Evolutionary conservation across 2,113 vertebrate species (phyloP), one percentile per base, ranked within the genome.

Genomic region (Misgurnus anguillicaudatus): DNA sequence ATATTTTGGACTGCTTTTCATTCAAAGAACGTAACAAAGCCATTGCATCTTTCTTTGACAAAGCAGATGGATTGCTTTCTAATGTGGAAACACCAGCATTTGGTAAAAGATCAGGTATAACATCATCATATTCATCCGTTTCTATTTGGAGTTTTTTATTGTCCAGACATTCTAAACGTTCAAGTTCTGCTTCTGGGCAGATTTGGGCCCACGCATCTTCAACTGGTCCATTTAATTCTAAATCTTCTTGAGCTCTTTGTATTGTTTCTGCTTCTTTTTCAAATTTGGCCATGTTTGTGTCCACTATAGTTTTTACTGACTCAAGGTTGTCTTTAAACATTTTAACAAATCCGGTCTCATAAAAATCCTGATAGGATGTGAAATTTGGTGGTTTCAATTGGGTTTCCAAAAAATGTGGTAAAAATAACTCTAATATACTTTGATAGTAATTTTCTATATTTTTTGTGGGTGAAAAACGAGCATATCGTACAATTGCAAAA

Each of bases 151-250:
- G 65, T 24, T 24, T 24, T 47, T 8, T 79, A 21, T 4, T 4
- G 7, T 77, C 45, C 16, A 51, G 7, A 62, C 65, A 70, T 19
- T 79, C 66, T 4, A 82, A 57, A 31, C 75, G 66, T 36, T 82
- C 74, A 41, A 51, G 55, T 77, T 82, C 67, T 31, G 36, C 21
- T 63, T 82, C 58, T 58, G 80, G 73, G 72, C 80, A 82, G 13
- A 82, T 63, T 57, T 77, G 9, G 17, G 74, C 80, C 80, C 80
- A 77, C 24, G 75, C 80, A 38, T 77, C 45, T 72, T 71, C 74
- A 53, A 76, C 42, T 19, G 6, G 51, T 16, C 72, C 64, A 62
- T 75, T 5, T 16, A 13, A 5, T 62, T 81, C 38, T 36, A 77
- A 57, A 21, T 72, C n/a, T 7, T 77, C 73, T 58, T 66, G 9